phyloP scores from a whole-genome alignment of 2,113 vertebrate genomes.

The Butorides virescens region DNA sequence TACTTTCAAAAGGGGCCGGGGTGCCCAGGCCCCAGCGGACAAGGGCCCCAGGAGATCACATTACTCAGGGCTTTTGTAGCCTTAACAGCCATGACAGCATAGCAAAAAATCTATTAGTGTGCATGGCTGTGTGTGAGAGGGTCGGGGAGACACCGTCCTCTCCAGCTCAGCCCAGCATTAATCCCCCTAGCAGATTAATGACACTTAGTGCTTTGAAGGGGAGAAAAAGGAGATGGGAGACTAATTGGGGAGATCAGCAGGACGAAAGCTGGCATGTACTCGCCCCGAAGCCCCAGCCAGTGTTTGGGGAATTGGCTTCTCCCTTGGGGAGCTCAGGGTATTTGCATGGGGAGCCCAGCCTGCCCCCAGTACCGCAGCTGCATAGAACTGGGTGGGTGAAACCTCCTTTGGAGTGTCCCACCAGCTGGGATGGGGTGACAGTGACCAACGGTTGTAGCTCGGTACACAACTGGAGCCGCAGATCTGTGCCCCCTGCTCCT shows the following conservation, averaged over 20 bases:
- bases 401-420: neutral
- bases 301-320: neutral
- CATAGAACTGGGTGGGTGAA: neutral
- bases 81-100: constrained; percentile 17
- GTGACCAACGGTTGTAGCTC: rapidly evolving
- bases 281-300: neutral
- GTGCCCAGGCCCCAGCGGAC: neutral
- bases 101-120: constrained; percentile 19
- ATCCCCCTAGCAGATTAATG: constrained; percentile 49
- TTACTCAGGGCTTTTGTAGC: constrained; percentile 48
- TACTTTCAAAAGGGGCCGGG: neutral
- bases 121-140: neutral
- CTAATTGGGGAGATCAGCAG: constrained; percentile 50
- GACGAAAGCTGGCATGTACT: neutral
- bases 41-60: constrained; percentile 12
- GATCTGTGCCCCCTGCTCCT: neutral
- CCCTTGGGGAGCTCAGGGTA: too few relatives aligned
- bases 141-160: neutral
- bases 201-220: constrained; percentile 28
- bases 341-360: neutral
- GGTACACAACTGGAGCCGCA: rapidly evolving
- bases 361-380: rapidly evolving
- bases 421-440: rapidly evolving
- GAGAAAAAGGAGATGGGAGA: constrained; percentile 41
- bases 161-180: constrained; percentile 16